Base-by-base conservation (phyloP, 1,140 invertebrate genomes). In the Tetramorium parvispinum region DNA sequence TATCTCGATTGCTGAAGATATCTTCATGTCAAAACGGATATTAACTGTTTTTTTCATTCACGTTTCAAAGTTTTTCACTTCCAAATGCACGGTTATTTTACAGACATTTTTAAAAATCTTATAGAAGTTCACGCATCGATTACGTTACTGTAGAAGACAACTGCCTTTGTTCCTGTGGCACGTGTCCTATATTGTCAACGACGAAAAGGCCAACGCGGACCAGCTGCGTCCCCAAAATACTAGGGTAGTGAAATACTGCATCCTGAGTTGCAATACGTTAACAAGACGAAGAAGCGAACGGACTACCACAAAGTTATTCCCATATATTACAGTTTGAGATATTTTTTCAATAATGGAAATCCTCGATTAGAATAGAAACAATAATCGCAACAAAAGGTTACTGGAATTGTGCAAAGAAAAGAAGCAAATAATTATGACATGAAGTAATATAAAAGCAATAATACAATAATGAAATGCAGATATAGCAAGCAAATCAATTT, bases 121-220 rank as follows among this genome's bases (percentile, higher is more conserved):
- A 46, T 21, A 61, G 16, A 24, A 75, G 63, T 37, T 71, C 57
- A 85, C 65, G 63, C 18, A 73, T 24, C 46, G 51, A 55, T 21
- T 27, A 65, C 55, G 27, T 87, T 66, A 63, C 6, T 57, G 59
- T 3, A 76, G 55, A 77, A 81, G 32, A 40, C 68, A n/a, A 10
- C 7, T 5, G n/a, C 27, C 59, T 68, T 85, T 87, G 70, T 70
- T 49, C 86, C 53, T 16, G 4, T 1, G 61, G 71, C 86, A 87
- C 86, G 81, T 85, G 86, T 65, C 65, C 71, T 32, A 3, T 63
- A 77, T 87, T 87, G 71, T 66, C 18, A 66, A 21, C n/a, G 46
- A 59, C 68, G 32, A 46, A 85, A 87, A 46, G 51, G 61, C 24
- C n/a, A 70, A 49, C 53, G 77, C 53, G 77, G 3, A 21, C 66